phyloP scores from a whole-genome alignment of 2,888 invertebrate species.

The Busseola fusca region DNA sequence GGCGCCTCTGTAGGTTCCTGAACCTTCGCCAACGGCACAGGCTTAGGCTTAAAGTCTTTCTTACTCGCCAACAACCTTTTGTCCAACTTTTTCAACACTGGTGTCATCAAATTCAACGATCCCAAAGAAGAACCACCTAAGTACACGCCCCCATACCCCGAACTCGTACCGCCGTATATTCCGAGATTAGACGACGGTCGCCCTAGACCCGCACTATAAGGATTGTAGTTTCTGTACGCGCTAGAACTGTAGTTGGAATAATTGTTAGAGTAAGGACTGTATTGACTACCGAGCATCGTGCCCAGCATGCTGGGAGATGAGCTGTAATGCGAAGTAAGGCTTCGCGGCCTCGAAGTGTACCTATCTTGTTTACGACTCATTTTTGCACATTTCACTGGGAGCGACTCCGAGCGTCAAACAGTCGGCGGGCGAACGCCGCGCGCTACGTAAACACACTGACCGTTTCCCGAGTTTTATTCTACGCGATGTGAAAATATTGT shows the following conservation, averaged over 20 bases:
- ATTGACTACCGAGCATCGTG: constrained; percentile 80
- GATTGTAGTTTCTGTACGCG: constrained; percentile 84
- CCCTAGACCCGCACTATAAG: constrained; percentile 82
- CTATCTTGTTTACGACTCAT: constrained; percentile 87
- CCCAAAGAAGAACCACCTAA: constrained; percentile 89
- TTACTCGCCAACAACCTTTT: constrained; percentile 85
- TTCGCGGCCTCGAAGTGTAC: constrained; percentile 81
- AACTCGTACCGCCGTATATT: constrained; percentile 90
- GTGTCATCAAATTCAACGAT: constrained; percentile 89
- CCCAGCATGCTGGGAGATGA: constrained; percentile 84
- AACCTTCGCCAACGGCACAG: constrained; percentile 79
- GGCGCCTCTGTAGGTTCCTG: constrained; percentile 64
- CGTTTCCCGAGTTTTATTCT: constrained; percentile 79
- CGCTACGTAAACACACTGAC: constrained; percentile 82
- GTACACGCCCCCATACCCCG: constrained; percentile 92
- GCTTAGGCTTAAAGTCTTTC: constrained; percentile 85
- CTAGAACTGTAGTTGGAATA: constrained; percentile 81
- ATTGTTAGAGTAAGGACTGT: constrained; percentile 79
- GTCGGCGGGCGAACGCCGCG: constrained; percentile 74
- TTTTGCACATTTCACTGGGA: constrained; percentile 75
- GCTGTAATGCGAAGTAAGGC: constrained; percentile 82
- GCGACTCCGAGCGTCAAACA: constrained; percentile 54
- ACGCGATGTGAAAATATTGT: constrained; percentile 79
- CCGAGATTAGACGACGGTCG: constrained; percentile 80
- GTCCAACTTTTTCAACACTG: constrained; percentile 87